Evolutionary conservation across 2,797 vertebrate genomes (phyloP), one percentile per base, ranked within the genome.

Genomic region (Molossus alvarezi): DNA sequence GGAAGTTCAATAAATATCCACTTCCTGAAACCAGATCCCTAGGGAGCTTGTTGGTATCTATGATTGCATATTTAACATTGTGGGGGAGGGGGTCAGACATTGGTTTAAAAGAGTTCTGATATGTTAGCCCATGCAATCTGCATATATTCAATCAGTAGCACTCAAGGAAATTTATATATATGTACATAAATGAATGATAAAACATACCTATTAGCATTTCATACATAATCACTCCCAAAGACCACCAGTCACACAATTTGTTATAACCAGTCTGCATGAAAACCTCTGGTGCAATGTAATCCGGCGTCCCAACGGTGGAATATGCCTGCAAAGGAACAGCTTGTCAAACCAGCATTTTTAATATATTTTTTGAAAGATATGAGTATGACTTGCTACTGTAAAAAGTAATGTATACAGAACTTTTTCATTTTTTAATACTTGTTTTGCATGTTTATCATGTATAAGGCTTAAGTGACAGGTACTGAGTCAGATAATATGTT

Each of bases 221-320:
- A 76, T 99, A 99, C 99, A 99, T 99, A 98, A 99, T 99, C 96
- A 99, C 99, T 27, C 99, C 99, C 98, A 99, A 98, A 94, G 99
- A 99, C 99, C 99, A 99, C 99, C 99, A 99, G 98, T 99, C 99
- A 97, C 99, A 99, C 81, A 99, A 98, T 96, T 99, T 99, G 98
- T 99, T 99, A 98, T 99, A 99, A 1, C 99, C 99, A 0, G 99
- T 99, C 98, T 99, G 99, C 99, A 99, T 98, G 97, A 99, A 99
- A 33, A 99, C 99, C 93, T 99, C 99, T 0, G 99, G 99, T 65
- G 99, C 99, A 17, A 99, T 99, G 95, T 99, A 99, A 98, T 99
- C 99, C 1, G 99, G 99, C 0, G 99, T 99, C 87, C 99, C 99
- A 80, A 99, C 99, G 0, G 99, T 99, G 85, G 99, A 99, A 94